phyloP scores from a whole-genome alignment of 2,797 vertebrate genomes.

The Anabas testudineus region DNA sequence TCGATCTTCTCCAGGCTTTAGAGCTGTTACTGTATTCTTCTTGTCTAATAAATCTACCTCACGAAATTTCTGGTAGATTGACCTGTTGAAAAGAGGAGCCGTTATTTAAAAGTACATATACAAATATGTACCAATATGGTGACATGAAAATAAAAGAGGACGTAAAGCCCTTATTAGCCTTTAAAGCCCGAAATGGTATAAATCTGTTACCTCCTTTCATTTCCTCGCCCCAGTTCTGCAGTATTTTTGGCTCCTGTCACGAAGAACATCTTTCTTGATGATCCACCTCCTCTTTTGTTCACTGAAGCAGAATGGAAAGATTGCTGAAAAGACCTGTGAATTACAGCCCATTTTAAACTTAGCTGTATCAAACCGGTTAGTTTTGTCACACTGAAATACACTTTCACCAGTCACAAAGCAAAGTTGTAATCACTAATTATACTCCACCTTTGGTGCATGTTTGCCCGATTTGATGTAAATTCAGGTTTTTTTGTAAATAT shows the following conservation, averaged over 20 bases:
- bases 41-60: constrained; percentile 94
- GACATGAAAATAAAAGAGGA: neutral
- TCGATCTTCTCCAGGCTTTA: constrained; percentile 94
- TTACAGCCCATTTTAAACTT: constrained; percentile 30
- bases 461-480: constrained; percentile 28
- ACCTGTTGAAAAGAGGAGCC: constrained; percentile 77
- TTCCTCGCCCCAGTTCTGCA: constrained; percentile 80
- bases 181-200: constrained; percentile 10
- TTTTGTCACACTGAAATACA: neutral
- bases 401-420: constrained; percentile 16
- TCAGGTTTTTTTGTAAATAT: constrained; percentile 6
- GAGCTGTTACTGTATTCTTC: constrained; percentile 94
- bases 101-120: neutral
- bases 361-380: constrained; percentile 12
- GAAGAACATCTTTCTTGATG: constrained; percentile 94
- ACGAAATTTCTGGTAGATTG: constrained; percentile 95
- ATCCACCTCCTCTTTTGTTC: constrained; percentile 78
- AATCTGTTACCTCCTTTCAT: constrained; percentile 90
- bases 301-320: constrained; percentile 75
- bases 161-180: constrained; percentile 1
- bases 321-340: constrained; percentile 86
- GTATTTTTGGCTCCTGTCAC: constrained; percentile 89
- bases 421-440: constrained; percentile 7
- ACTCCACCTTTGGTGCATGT: constrained; percentile 76
- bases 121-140: neutral